phyloP scores from a whole-genome alignment of 1,140 invertebrate species.

The Calliopsis andreniformis region DNA sequence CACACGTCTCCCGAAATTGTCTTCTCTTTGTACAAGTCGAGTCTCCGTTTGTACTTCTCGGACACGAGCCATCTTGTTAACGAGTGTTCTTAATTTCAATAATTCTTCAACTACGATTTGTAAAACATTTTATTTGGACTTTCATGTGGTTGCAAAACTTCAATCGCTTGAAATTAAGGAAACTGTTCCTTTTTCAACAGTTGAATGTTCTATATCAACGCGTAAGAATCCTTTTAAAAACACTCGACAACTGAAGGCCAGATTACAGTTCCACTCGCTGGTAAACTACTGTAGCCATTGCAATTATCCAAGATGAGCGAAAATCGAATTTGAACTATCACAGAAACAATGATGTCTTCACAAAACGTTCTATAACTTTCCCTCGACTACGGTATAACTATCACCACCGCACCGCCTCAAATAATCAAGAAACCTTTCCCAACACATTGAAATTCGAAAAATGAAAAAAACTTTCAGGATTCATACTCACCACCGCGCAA shows the following conservation, averaged over 20 bases:
- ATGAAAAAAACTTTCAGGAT: too few species aligned
- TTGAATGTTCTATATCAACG: too few species aligned
- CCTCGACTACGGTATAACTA: too few species aligned
- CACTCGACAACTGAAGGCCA: neutral
- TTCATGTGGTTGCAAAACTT: neutral
- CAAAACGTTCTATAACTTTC: neutral
- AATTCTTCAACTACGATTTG: too few species aligned
- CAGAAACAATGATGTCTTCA: neutral
- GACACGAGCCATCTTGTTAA: conserved; percentile 11
- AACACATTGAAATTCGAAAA: too few species aligned
- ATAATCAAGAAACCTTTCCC: too few species aligned
- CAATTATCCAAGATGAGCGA: too few species aligned
- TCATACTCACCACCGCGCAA: conserved; percentile 29
- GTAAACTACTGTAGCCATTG: neutral
- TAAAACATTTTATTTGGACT: too few species aligned
- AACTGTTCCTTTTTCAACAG: too few species aligned
- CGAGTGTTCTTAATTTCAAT: conserved; percentile 14
- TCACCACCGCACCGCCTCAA: too few species aligned
- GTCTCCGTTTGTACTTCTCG: conserved; percentile 63
- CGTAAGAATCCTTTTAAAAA: neutral
- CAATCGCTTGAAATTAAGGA: too few species aligned
- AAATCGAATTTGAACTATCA: too few species aligned
- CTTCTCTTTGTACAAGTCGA: conserved; percentile 55
- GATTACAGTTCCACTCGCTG: neutral
- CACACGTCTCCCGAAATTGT: conserved; percentile 25